phyloP scores from a whole-genome alignment of 2,113 vertebrate species.

The Sceloporus undulatus region DNA sequence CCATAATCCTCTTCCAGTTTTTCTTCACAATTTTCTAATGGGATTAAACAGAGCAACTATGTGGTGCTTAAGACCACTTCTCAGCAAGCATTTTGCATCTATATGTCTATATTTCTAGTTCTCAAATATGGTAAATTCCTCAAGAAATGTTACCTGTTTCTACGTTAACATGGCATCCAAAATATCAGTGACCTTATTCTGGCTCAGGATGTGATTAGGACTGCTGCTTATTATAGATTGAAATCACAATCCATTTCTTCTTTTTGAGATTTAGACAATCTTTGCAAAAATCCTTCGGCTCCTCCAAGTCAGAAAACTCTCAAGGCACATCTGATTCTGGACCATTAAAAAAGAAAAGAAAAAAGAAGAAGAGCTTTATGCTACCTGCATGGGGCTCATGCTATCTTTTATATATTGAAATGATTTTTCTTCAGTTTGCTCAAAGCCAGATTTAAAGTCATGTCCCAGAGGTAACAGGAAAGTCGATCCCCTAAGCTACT shows the following conservation, averaged over 20 bases:
- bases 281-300: constrained; percentile 36
- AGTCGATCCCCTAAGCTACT: constrained; percentile 86
- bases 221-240: constrained; percentile 69
- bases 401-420: constrained; percentile 77
- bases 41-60: neutral
- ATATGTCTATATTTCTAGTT: neutral
- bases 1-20: neutral
- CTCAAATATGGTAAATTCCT: constrained; percentile 42
- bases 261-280: constrained; percentile 57
- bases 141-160: constrained; percentile 38
- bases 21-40: neutral
- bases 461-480: constrained; percentile 81
- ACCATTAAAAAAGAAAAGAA: constrained; percentile 47
- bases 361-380: constrained; percentile 57
- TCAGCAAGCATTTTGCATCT: neutral
- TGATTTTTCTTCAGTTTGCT: constrained; percentile 85
- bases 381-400: constrained; percentile 74
- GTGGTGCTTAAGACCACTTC: neutral
- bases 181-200: constrained; percentile 50
- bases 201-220: constrained; percentile 53
- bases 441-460: constrained; percentile 86
- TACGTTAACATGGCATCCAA: constrained; percentile 20
- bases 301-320: constrained; percentile 51
- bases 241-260: constrained; percentile 65
- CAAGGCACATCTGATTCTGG: constrained; percentile 57